Conservation (phyloP, 2,113 vertebrate genomes). For the Propithecus coquereli region DNA sequence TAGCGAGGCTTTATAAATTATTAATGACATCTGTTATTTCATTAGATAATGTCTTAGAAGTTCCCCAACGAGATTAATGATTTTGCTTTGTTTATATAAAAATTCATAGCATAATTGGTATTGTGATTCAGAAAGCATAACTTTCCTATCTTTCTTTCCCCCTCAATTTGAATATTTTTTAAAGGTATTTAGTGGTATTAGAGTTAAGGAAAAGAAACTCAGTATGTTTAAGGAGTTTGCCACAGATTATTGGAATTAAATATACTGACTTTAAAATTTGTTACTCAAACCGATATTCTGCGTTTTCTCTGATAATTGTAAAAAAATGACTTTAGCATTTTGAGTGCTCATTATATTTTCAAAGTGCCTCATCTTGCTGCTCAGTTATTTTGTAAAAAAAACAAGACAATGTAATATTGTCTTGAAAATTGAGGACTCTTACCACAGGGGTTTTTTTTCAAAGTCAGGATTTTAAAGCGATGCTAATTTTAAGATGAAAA, state of each 20-base stretch:
- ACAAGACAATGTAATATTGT: background rate
- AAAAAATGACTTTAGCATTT: slow-evolving; percentile 27
- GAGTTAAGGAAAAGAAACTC: background rate
- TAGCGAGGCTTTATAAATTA: background rate
- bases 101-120: background rate
- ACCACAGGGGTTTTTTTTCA: background rate
- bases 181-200: background rate
- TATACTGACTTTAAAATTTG: background rate
- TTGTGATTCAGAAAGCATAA: slow-evolving; percentile 3
- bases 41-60: slow-evolving; percentile 25
- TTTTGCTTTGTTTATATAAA: slow-evolving; percentile 20
- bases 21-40: background rate
- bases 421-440: background rate
- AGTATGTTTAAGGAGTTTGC: background rate
- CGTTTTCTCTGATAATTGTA: background rate
- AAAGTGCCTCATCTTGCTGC: background rate
- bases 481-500: background rate
- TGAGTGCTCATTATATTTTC: background rate
- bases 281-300: slow-evolving; percentile 16
- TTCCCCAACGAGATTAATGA: background rate
- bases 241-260: slow-evolving; percentile 8
- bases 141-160: background rate
- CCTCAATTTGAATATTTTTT: slow-evolving; percentile 31
- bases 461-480: background rate
- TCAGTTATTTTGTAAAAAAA: slow-evolving; percentile 1